These are phyloP conservation scores for Melierax canorus DNA, from an alignment of 2,113 vertebrate genomes.

Conservation along the genomic window DNA sequence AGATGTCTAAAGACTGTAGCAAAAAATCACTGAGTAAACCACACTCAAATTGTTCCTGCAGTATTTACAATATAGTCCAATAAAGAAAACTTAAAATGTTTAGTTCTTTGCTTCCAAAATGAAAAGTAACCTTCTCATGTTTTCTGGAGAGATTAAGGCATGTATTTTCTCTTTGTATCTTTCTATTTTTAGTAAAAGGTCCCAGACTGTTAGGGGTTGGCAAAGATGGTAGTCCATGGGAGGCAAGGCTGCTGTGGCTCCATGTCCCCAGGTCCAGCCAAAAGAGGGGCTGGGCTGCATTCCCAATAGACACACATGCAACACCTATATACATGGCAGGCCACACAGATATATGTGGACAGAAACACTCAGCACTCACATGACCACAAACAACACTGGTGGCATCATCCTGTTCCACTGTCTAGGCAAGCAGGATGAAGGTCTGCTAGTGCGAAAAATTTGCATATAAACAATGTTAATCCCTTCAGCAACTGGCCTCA, in stretches of 20 bases:
- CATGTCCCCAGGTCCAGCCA: neutral
- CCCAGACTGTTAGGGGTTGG: neutral
- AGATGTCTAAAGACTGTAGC: neutral
- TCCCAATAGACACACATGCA: neutral
- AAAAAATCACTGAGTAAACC: neutral
- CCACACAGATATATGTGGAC: neutral
- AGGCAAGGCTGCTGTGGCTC: neutral
- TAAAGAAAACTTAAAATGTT: neutral
- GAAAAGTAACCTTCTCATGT: neutral
- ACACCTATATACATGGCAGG: neutral
- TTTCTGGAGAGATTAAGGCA: neutral
- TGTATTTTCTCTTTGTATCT: neutral
- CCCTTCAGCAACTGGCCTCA: neutral
- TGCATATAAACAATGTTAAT: neutral
- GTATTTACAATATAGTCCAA: neutral
- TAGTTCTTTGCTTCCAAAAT: neutral
- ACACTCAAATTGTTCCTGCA: neutral
- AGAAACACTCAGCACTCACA: neutral
- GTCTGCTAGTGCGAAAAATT: neutral
- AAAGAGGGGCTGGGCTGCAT: neutral
- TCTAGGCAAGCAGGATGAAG: neutral
- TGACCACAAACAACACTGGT: neutral
- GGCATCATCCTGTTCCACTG: neutral
- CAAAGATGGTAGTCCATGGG: neutral
- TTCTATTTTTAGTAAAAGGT: neutral